These are phyloP conservation scores for Morelia viridis DNA, from an alignment of 2,797 vertebrate species.

Conservation along the genomic window DNA sequence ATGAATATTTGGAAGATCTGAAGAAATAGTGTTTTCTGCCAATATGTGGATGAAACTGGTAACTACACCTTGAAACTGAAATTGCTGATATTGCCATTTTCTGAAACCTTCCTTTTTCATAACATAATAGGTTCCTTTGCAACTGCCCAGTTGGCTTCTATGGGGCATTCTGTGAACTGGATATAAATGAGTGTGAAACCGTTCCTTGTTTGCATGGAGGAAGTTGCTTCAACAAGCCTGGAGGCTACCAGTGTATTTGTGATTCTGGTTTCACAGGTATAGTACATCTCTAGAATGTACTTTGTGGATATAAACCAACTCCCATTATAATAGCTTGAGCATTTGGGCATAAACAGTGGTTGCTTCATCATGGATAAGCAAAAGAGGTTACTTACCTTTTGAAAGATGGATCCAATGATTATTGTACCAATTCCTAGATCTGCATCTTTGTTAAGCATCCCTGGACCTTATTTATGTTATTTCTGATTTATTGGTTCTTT, in stretches of 20 bases:
- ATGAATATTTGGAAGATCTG: background rate
- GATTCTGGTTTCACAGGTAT: slow-evolving; percentile 82
- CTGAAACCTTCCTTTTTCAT: slow-evolving; percentile 17
- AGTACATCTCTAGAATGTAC: background rate
- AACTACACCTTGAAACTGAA: background rate
- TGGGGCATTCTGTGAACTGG: slow-evolving; percentile 80
- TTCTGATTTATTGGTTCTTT: slow-evolving; percentile 49
- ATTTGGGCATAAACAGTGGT: background rate
- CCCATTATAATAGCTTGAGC: background rate
- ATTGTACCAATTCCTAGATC: slow-evolving; percentile 30
- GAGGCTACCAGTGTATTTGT: slow-evolving; percentile 79
- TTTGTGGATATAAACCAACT: background rate
- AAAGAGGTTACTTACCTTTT: background rate
- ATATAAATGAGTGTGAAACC: slow-evolving; percentile 82
- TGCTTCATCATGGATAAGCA: slow-evolving; percentile 5
- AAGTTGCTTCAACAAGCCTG: slow-evolving; percentile 80
- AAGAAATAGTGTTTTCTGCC: background rate
- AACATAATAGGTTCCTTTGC: slow-evolving; percentile 76
- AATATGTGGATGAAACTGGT: background rate
- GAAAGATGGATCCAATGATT: slow-evolving; percentile 33
- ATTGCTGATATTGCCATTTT: slow-evolving; percentile 36
- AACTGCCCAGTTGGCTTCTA: slow-evolving; percentile 78
- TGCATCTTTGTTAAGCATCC: slow-evolving; percentile 35
- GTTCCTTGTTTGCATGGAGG: slow-evolving; percentile 82
- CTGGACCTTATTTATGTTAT: slow-evolving; percentile 29